These are phyloP conservation scores for Stenolophus ochropezus DNA, from an alignment of 2,888 invertebrate species.

Conservation along the genomic window DNA sequence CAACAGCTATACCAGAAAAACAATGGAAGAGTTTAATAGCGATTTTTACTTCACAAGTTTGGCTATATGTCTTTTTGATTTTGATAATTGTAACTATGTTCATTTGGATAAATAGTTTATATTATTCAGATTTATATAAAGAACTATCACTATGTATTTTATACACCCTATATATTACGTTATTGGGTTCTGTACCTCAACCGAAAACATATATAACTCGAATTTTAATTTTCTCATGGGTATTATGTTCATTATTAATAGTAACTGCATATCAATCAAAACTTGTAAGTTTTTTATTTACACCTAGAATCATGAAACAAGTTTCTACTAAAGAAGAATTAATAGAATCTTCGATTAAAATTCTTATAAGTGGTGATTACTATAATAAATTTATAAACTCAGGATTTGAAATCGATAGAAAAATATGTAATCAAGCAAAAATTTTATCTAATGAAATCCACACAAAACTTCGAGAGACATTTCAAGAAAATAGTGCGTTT, in stretches of 20 bases:
- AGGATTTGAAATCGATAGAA: not conserved
- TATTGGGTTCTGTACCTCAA: not conserved
- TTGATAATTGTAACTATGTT: not conserved
- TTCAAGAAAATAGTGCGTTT: not conserved
- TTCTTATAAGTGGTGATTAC: not conserved
- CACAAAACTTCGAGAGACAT: not conserved
- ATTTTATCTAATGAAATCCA: not conserved
- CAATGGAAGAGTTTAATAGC: constrained; percentile 18
- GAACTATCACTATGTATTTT: not conserved
- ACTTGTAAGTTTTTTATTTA: not conserved
- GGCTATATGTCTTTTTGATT: not conserved
- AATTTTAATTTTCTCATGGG: not conserved
- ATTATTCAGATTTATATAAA: not conserved
- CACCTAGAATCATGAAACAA: not conserved
- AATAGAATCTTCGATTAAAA: not conserved
- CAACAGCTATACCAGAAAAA: constrained; percentile 22
- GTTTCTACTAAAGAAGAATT: not conserved
- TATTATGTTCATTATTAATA: not conserved
- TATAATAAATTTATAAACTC: not conserved
- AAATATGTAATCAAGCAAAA: not conserved
- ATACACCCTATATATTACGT: not conserved
- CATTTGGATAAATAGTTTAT: not conserved
- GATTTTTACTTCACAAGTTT: not conserved
- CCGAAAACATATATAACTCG: not conserved
- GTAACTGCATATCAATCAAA: not conserved